Evolutionary conservation across 2,113 vertebrate species (phyloP).

Genomic region (Sylvia atricapilla): DNA sequence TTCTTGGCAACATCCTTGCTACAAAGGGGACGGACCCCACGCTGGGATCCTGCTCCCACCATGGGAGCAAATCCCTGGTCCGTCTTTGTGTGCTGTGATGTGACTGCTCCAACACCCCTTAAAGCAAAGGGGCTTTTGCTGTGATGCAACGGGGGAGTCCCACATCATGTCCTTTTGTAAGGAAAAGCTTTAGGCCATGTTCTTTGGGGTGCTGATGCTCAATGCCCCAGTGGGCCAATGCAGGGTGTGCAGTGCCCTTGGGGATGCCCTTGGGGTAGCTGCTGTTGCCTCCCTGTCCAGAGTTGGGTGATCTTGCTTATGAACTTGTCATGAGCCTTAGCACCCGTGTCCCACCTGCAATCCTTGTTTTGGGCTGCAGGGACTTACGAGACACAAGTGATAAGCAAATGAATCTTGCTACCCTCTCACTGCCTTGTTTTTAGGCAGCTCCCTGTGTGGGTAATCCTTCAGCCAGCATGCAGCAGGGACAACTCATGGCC

Average conservation of each 20-base stretch:
- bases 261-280: neutral
- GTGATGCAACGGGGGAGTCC: neutral
- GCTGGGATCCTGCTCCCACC: neutral
- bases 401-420: neutral
- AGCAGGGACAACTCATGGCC: neutral
- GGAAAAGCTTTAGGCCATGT: neutral
- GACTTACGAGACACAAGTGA: neutral
- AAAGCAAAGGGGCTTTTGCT: neutral
- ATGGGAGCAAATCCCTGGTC: rapidly evolving
- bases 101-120: neutral
- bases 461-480: neutral
- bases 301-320: rapidly evolving
- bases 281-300: neutral
- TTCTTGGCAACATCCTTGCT: neutral
- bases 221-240: rapidly evolving
- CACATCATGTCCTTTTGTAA: neutral
- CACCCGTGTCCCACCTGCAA: neutral
- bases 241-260: neutral
- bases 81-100: rapidly evolving
- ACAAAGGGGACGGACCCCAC: neutral
- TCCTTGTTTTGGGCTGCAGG: neutral
- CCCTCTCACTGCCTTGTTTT: neutral
- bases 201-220: neutral
- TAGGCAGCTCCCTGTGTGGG: neutral
- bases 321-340: neutral